Evolutionary conservation across 1,140 invertebrate genomes (phyloP).

Genomic region (Chionoecetes opilio): DNA sequence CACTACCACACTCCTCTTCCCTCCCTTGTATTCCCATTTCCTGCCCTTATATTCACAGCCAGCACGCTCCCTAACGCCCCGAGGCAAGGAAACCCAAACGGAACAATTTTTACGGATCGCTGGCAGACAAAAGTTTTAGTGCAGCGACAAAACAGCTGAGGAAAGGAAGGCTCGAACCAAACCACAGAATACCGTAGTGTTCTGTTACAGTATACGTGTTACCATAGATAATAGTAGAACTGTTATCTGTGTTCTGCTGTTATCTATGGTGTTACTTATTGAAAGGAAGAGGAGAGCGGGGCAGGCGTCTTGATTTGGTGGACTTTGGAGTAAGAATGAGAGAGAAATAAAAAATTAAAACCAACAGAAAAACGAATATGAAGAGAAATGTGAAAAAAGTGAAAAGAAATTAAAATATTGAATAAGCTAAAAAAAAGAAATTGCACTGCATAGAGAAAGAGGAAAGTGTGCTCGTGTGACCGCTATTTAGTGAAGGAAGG

Average conservation of each 20-base stretch:
- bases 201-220: too few relatives aligned
- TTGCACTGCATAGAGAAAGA: too few relatives aligned
- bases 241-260: too few relatives aligned
- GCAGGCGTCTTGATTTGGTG: neutral
- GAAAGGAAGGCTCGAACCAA: neutral
- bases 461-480: too few relatives aligned
- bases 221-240: too few relatives aligned
- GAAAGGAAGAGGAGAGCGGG: neutral
- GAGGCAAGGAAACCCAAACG: neutral
- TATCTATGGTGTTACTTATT: too few relatives aligned
- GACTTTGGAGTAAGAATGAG: neutral
- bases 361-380: too few relatives aligned
- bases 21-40: too few relatives aligned
- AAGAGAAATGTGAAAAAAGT: too few relatives aligned
- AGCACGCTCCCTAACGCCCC: neutral
- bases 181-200: neutral
- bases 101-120: neutral
- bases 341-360: neutral
- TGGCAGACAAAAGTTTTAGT: constrained; percentile 20
- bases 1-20: neutral
- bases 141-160: neutral
- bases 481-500: too few relatives aligned
- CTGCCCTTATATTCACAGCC: neutral
- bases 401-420: too few relatives aligned
- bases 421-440: too few relatives aligned